Base-by-base conservation (phyloP, 2,797 vertebrate species). In the Syngnathus acus region DNA sequence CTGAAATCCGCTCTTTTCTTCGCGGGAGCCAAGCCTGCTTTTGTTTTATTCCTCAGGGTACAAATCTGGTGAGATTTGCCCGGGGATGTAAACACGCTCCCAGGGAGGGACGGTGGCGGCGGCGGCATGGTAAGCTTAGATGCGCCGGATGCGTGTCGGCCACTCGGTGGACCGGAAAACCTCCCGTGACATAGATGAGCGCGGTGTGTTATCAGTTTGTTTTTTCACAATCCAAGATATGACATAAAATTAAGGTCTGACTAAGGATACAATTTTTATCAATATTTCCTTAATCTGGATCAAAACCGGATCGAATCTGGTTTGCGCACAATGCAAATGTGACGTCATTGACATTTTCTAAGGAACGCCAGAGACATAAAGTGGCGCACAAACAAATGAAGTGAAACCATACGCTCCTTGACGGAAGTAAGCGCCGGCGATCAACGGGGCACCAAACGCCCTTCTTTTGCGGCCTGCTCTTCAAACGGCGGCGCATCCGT, bases 401-500 rank as follows among this genome's bases (percentile, higher is more conserved):
- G 59, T 61, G 39, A 62, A 62, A 62, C 43, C 60, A 43, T 62
- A 43, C 13, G 6, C 58, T 42, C 38, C 37, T 40, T 21, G 58
- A 9, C n/a, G 9, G 58, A 60, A 9, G 38, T n/a, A 40, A 60
- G 13, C 54, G 16, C 54, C 54, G 26, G 26, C 17, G 26, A 57
- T 57, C 54, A 14, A 57, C 26, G 7, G 14, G 26, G 13, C 54
- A 57, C 26, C 54, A 21, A 57, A 57, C 54, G 23, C 54, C 54
- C 54, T 55, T 55, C 54, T 55, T 55, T 55, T 32, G 54, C 54
- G 70, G 42, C 77, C 72, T 67, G 55, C 69, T 83, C 87, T 80
- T 85, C 82, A 83, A 85, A 86, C 86, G 40, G 60, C 60, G 26
- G 21, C 40, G 26, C 57, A 83, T 86, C 85, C 84, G 83, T 87